Evolutionary conservation across 2,797 vertebrate species (phyloP).

Genomic region (Phoeniculus purpureus): DNA sequence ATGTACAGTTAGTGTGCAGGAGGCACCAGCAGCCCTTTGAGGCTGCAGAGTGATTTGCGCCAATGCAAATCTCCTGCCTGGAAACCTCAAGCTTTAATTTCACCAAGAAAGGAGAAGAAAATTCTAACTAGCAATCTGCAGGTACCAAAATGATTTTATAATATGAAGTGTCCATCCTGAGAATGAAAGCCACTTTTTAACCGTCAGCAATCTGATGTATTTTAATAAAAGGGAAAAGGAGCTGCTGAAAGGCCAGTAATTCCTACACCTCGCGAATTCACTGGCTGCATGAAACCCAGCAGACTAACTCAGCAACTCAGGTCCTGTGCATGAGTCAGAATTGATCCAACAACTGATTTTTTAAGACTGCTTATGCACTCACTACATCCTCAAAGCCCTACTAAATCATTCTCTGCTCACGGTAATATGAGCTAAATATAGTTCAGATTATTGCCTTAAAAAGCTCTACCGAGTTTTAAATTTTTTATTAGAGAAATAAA

Average conservation of each 20-base stretch:
- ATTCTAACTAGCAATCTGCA: background rate
- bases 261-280: background rate
- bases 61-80: background rate
- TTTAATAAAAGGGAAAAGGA: background rate
- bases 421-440: background rate
- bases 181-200: background rate
- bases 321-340: conserved; percentile 20
- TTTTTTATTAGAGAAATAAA: background rate
- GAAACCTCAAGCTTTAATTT: background rate
- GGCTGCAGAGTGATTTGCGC: background rate
- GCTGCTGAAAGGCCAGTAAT: conserved; percentile 5
- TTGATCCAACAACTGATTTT: conserved; percentile 32
- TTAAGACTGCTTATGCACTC: background rate
- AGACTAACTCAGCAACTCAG: conserved; percentile 26
- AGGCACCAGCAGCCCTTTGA: background rate
- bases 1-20: background rate
- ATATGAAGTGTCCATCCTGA: background rate
- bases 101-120: background rate
- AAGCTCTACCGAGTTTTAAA: background rate
- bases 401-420: background rate
- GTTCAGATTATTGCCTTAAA: background rate
- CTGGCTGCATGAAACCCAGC: background rate
- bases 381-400: background rate
- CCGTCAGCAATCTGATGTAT: background rate
- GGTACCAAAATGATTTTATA: background rate